These are phyloP conservation scores for Allolobophora icterica DNA, from an alignment of 2,888 invertebrate species.

Conservation along the genomic window DNA sequence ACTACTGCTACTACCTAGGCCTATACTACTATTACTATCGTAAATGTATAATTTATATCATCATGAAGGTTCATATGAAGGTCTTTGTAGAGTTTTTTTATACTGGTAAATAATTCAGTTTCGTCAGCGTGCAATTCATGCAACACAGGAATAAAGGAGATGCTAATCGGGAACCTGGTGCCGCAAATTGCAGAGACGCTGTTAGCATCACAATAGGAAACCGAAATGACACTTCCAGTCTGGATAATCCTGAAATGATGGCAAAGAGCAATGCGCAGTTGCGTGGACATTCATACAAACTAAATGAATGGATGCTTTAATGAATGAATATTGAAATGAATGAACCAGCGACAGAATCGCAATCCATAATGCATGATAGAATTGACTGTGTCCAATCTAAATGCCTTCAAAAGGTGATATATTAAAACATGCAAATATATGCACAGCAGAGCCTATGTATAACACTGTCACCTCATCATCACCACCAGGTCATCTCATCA, in stretches of 20 bases:
- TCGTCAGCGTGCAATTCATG: background rate
- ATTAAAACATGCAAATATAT: background rate
- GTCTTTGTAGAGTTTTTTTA: no score
- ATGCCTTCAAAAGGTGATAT: background rate
- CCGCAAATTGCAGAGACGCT: background rate
- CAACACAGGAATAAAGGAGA: background rate
- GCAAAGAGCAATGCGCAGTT: background rate
- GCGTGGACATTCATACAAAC: background rate
- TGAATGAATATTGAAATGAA: background rate
- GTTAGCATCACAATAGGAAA: conserved; percentile 8
- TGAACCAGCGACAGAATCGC: background rate
- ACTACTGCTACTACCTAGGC: background rate
- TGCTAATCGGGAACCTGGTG: background rate
- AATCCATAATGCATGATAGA: background rate
- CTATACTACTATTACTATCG: no score
- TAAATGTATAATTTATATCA: no score
- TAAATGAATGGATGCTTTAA: background rate
- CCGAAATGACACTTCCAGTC: background rate
- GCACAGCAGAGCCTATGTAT: background rate
- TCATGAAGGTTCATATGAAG: no score
- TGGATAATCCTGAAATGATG: background rate
- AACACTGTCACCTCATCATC: no score
- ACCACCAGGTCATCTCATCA: no score
- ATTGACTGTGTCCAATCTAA: background rate
- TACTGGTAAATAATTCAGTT: background rate